Evolutionary conservation across 2,113 vertebrate genomes (phyloP).

Genomic region (Delphinapterus leucas): DNA sequence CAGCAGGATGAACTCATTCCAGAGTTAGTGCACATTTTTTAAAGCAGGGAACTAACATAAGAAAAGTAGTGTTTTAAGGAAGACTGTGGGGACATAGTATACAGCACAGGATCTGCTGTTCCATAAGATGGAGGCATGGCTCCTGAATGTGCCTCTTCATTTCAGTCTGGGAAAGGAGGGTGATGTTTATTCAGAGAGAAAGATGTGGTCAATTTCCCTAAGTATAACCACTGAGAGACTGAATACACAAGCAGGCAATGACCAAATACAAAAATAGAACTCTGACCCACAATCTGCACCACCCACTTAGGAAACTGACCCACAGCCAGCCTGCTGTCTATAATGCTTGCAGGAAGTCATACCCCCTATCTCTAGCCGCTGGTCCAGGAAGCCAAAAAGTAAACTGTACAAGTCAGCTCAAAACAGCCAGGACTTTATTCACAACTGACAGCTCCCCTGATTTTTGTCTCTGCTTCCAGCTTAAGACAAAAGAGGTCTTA

Average conservation of each 20-base stretch:
- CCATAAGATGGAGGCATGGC: neutral
- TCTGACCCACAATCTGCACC: neutral
- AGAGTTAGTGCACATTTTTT: neutral
- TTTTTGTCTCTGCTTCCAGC: neutral
- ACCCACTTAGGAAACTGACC: neutral
- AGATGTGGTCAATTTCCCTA: neutral
- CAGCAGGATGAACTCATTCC: neutral
- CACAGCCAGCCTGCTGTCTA: neutral
- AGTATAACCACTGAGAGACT: neutral
- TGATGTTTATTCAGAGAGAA: neutral
- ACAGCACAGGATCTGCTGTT: neutral
- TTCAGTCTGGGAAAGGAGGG: neutral
- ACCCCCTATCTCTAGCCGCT: neutral
- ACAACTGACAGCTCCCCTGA: neutral
- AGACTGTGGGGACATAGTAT: fast-evolving
- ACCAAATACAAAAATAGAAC: neutral
- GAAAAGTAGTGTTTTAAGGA: neutral
- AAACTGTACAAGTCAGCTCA: neutral
- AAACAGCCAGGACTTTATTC: neutral
- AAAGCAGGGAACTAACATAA: neutral
- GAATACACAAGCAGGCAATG: neutral
- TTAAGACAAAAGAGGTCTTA: neutral
- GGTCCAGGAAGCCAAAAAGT: neutral
- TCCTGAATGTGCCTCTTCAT: neutral
- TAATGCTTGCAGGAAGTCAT: neutral